These are phyloP conservation scores for Candoia aspera DNA, from an alignment of 2,113 vertebrate genomes.

Conservation along the genomic window DNA sequence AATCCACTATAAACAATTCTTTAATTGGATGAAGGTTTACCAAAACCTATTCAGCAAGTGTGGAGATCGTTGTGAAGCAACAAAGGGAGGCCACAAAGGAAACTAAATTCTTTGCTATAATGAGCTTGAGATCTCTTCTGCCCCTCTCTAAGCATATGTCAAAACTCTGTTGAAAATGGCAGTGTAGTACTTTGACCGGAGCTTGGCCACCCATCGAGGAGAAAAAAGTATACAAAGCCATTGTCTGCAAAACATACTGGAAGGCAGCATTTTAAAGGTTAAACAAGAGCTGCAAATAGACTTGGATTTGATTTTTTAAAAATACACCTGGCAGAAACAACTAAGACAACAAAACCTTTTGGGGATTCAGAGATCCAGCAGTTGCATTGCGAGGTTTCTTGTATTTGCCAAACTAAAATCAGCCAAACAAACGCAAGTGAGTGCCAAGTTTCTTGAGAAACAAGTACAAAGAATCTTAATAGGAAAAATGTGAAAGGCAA, in stretches of 20 bases:
- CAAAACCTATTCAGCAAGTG: not conserved
- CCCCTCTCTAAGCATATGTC: not conserved
- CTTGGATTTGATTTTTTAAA: not conserved
- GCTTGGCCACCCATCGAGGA: not conserved
- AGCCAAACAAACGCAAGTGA: not conserved
- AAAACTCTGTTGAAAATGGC: not conserved
- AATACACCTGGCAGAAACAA: not conserved
- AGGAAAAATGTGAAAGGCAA: not conserved
- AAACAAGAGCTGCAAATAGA: not conserved
- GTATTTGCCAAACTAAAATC: not conserved
- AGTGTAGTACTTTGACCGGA: not conserved
- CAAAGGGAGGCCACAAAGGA: not conserved
- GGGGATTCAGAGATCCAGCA: not conserved
- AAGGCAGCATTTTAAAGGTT: not conserved
- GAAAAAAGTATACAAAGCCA: not conserved
- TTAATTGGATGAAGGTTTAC: not conserved
- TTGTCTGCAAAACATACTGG: not conserved
- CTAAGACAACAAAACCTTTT: not conserved
- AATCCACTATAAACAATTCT: not conserved
- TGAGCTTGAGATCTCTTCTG: not conserved
- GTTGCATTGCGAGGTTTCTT: not conserved
- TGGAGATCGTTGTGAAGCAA: not conserved
- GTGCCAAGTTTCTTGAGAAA: conserved; percentile 17
- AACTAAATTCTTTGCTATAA: not conserved
- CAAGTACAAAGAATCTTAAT: not conserved